Conservation (phyloP, 2,113 vertebrate species). For the Brachyhypopomus gauderio region DNA sequence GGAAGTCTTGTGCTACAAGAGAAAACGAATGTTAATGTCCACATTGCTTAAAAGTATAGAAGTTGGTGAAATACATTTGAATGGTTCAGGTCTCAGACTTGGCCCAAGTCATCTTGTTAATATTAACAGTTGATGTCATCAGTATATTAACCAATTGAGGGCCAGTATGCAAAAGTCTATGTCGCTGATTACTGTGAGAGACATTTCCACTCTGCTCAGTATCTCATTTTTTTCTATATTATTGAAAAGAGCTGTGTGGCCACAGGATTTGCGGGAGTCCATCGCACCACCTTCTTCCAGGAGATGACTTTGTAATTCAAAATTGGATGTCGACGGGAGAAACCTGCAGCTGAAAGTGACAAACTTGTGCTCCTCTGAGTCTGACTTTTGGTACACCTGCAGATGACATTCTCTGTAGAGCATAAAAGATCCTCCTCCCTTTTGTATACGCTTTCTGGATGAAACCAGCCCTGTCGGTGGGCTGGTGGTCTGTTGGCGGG, state of each 20-base stretch:
- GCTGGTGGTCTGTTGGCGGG: conserved; percentile 26
- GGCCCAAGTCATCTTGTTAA: neutral
- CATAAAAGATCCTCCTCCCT: conserved; percentile 36
- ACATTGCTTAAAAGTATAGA: neutral
- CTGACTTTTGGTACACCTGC: conserved; percentile 37
- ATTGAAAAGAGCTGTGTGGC: neutral
- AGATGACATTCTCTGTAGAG: conserved; percentile 34
- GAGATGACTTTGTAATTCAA: conserved; percentile 48
- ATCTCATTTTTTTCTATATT: neutral
- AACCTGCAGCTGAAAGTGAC: conserved; percentile 26
- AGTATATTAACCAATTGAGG: neutral
- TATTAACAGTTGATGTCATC: neutral
- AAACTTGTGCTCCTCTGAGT: conserved; percentile 32
- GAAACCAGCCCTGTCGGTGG: neutral
- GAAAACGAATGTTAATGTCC: conserved; percentile 2
- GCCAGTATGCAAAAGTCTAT: neutral
- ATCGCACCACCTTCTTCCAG: neutral
- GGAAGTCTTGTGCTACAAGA: conserved; percentile 67
- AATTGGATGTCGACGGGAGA: conserved; percentile 20
- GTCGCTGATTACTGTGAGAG: neutral
- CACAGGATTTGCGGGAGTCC: neutral
- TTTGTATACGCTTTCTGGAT: conserved; percentile 23
- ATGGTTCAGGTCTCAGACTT: neutral
- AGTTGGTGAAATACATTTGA: neutral
- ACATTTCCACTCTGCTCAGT: neutral